Percentiles rank a stretch among this genome's conserved stretches.
Conservation (phyloP, 1,140 invertebrate species). For the Cyphomyrmex costatus region DNA sequence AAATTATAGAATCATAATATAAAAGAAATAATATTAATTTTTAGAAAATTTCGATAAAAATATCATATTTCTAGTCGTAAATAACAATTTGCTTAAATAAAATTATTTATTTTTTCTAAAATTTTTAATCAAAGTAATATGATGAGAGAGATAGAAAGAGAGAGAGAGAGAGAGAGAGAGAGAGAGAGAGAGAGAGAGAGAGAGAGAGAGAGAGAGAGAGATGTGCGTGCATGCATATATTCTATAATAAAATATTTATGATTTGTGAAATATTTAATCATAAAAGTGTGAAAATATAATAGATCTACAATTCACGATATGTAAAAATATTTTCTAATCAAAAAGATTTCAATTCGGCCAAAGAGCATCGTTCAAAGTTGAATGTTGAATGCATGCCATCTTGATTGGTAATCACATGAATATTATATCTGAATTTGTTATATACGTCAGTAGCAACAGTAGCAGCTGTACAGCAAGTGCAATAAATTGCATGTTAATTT, state of each 20-base stretch:
- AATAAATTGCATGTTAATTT: conserved; percentile 36
- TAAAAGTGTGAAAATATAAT: neutral
- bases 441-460: neutral
- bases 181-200: no score
- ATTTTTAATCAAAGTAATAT: no score
- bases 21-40: neutral
- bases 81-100: neutral
- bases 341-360: neutral
- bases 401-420: conserved; percentile 28
- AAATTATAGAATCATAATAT: neutral
- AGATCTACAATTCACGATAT: neutral
- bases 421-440: conserved; percentile 5
- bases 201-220: no score
- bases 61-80: neutral
- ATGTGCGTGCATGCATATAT: no score
- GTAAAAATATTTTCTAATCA: neutral
- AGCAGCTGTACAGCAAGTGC: neutral
- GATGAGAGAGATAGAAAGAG: no score
- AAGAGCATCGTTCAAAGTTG: neutral
- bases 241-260: no score
- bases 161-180: no score
- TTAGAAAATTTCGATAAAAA: neutral
- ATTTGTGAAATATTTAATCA: neutral
- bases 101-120: neutral
- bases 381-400: neutral